phyloP scores from a whole-genome alignment of 2,888 invertebrate genomes.

The Ariolimax columbianus region DNA sequence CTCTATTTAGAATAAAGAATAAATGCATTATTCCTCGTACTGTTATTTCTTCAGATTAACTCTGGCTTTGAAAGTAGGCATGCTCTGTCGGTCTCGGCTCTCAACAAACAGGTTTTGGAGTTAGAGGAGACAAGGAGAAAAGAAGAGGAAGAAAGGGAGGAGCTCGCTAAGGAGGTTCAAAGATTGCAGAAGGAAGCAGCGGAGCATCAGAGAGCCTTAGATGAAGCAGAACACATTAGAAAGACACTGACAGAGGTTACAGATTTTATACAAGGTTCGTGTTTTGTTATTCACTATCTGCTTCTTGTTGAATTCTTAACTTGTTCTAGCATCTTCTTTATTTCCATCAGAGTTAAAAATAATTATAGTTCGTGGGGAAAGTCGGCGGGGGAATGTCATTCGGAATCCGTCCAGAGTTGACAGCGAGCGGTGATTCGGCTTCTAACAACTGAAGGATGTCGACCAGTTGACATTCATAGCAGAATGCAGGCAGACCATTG shows the following conservation, averaged over 20 bases:
- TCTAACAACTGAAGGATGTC: too few relatives aligned
- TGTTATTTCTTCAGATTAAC: conserved; percentile 35
- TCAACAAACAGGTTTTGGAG: conserved; percentile 57
- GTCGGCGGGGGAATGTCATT: too few relatives aligned
- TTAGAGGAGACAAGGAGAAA: conserved; percentile 61
- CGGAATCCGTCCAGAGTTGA: too few relatives aligned
- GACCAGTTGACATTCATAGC: too few relatives aligned
- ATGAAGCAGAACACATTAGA: conserved; percentile 16
- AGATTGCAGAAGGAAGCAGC: conserved; percentile 55
- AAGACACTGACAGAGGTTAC: neutral
- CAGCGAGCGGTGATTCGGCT: too few relatives aligned
- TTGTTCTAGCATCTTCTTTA: too few relatives aligned
- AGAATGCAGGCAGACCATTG: too few relatives aligned
- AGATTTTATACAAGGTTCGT: neutral
- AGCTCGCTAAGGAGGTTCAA: conserved; percentile 63
- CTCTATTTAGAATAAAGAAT: too few relatives aligned
- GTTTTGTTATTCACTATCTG: neutral
- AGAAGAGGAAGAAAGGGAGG: conserved; percentile 61
- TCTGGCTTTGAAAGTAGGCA: conserved; percentile 36
- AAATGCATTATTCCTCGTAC: neutral
- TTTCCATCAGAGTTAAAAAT: too few relatives aligned
- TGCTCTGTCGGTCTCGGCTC: conserved; percentile 16
- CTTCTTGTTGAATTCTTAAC: neutral
- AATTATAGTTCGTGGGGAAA: too few relatives aligned
- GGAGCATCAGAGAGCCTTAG: conserved; percentile 36